Base-by-base conservation (phyloP, 2,888 invertebrate species). In the Chrysina gloriosa region DNA sequence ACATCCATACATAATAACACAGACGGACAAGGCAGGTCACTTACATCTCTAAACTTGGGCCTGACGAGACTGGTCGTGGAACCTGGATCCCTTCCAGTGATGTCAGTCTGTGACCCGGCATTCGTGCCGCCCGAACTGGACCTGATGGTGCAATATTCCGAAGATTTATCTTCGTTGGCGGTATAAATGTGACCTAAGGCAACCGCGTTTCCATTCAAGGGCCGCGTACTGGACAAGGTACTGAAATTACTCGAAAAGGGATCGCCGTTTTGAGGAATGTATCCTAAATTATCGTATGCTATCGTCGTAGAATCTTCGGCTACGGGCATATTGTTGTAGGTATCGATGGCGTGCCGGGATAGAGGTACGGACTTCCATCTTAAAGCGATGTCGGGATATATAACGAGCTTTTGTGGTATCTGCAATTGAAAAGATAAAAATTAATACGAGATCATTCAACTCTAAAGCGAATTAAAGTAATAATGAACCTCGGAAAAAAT, bases 281-380 rank as follows among this genome's bases (percentile, higher is more conserved):
- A 74, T 6, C 71, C 65, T 21, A 72, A 56, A 68, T 74, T 74
- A 31, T 74, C 74, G 67, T 70, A 72, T 16, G 65, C 68, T 16
- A 48, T 58, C 25, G 42, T 61, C 7, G 48, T 47, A 2, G 45
- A 56, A 36, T 78, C 77, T 48, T 68, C 68, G 16, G 73, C 74
- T 23, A 75, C 74, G 7, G 79, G 75, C 16, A 82, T 74, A 70
- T 81, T 81, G 75, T 82, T 80, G 77, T 83, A 83, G 63, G 80
- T 80, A 65, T 77, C 76, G 61, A 83, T 79, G 25, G 81, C 83
- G 65, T 78, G 75, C 70, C 80, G 73, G 5, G 81, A 83, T n/a
- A 81, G 80, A 80, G 82, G 77, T 7, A 61, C 29, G 16, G 58
- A 61, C 6, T 61, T 61, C 39, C 39, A 42, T 61, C 58, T 42